Conservation (phyloP, 1,140 invertebrate species). For the Antheraea pernyi region DNA sequence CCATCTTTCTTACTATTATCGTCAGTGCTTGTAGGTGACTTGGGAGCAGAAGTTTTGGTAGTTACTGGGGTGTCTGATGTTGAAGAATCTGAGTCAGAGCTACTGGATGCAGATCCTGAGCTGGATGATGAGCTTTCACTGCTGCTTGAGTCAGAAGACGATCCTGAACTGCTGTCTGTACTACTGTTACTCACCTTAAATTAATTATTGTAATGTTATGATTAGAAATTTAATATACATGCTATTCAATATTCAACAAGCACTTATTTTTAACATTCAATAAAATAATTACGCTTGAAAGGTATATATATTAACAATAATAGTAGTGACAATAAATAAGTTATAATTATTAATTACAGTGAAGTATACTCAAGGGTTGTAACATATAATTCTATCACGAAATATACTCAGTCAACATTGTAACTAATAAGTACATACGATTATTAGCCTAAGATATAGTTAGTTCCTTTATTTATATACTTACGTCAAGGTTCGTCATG, state of each 20-base stretch:
- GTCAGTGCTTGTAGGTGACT: constrained; percentile 62
- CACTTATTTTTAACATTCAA: no score
- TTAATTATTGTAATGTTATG: no score
- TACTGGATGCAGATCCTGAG: constrained; percentile 86
- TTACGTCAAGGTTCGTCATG: constrained; percentile 44
- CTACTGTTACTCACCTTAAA: no score
- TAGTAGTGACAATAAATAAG: neutral
- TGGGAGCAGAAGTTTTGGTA: constrained; percentile 29
- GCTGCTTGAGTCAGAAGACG: constrained; percentile 84
- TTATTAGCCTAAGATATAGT: neutral
- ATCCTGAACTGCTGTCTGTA: constrained; percentile 82
- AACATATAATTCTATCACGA: neutral
- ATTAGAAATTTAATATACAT: no score
- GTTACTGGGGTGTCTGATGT: constrained; percentile 60
- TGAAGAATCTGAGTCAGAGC: constrained; percentile 80
- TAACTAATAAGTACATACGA: neutral
- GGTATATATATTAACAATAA: no score
- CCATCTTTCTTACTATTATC: constrained; percentile 78
- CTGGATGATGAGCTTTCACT: constrained; percentile 85
- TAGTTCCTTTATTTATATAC: constrained; percentile 15
- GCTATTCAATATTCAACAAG: no score
- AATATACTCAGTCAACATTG: neutral
- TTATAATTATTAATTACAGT: neutral
- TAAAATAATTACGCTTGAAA: no score
- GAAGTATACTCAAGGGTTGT: no score